phyloP scores from a whole-genome alignment of 2,113 vertebrate genomes.

The Tiliqua scincoides region DNA sequence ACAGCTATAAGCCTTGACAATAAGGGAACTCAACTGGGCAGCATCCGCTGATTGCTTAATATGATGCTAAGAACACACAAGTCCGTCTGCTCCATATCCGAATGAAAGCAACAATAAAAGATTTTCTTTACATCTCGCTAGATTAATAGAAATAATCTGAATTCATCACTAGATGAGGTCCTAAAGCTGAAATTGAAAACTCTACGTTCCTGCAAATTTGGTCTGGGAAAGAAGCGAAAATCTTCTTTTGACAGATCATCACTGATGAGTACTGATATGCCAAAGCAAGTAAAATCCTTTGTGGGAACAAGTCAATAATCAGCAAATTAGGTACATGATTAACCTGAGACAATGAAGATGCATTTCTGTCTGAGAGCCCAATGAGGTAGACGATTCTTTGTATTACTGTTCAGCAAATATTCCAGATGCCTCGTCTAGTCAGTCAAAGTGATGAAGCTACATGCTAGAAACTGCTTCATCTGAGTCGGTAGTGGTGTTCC shows the following conservation, averaged over 20 bases:
- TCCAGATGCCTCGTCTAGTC: constrained; percentile 75
- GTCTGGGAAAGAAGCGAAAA: constrained; percentile 65
- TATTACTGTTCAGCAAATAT: constrained; percentile 77
- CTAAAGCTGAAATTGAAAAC: constrained; percentile 67
- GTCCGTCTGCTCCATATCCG: constrained; percentile 33
- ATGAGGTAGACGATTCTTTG: constrained; percentile 75
- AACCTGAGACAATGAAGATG: constrained; percentile 78
- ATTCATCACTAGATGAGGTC: constrained; percentile 48
- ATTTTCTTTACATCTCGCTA: not conserved
- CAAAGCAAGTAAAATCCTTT: constrained; percentile 77
- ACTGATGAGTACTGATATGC: constrained; percentile 72
- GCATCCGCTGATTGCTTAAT: constrained; percentile 40
- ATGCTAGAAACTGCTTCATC: constrained; percentile 39
- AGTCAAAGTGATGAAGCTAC: constrained; percentile 67
- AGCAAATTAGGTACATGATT: constrained; percentile 83
- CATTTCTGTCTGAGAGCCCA: constrained; percentile 72
- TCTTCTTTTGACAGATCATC: constrained; percentile 74
- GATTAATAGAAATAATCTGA: constrained; percentile 52
- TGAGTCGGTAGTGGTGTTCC: constrained; percentile 16
- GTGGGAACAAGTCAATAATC: constrained; percentile 81
- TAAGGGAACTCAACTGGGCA: constrained; percentile 15
- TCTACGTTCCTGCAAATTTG: constrained; percentile 59
- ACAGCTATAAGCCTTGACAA: constrained; percentile 18
- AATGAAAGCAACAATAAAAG: constrained; percentile 26
- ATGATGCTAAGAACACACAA: constrained; percentile 28